Conservation (phyloP, 53 echinoderm and acorn worm species). For the Zoroaster sp. region DNA sequence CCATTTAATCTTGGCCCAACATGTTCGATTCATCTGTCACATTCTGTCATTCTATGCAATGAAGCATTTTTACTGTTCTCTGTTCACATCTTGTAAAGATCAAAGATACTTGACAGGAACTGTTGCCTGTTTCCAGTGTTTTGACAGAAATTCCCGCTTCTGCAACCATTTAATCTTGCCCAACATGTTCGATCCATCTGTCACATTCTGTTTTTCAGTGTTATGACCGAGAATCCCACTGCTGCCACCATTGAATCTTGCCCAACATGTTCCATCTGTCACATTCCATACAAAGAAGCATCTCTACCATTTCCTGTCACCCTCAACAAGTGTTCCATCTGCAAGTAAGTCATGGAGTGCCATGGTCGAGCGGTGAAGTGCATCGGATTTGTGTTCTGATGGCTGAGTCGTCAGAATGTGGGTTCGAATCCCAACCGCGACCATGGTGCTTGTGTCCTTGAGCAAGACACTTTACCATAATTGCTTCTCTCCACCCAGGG, state of each 20-base stretch:
- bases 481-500: too few relatives aligned
- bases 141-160: conserved; percentile 34
- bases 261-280: conserved; percentile 73
- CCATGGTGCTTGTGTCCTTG: too few relatives aligned
- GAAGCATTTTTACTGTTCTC: too few relatives aligned
- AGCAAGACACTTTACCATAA: too few relatives aligned
- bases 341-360: conserved; percentile 65
- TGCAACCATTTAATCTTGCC: conserved; percentile 22
- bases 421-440: too few relatives aligned
- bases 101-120: background rate
- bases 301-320: conserved; percentile 90
- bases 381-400: too few relatives aligned
- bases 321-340: conserved; percentile 75
- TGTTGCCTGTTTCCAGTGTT: conserved; percentile 1
- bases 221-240: conserved; percentile 40
- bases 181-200: conserved; percentile 71
- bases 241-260: conserved; percentile 26
- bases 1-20: conserved; percentile 25
- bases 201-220: conserved; percentile 80
- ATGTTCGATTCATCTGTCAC: conserved; percentile 81
- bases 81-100: too few relatives aligned
- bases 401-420: too few relatives aligned
- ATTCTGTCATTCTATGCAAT: conserved; percentile 79
- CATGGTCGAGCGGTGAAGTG: too few relatives aligned
- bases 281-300: conserved; percentile 93